phyloP scores from a whole-genome alignment of 2,113 vertebrate species.

The Paracanthobrama guichenoti region DNA sequence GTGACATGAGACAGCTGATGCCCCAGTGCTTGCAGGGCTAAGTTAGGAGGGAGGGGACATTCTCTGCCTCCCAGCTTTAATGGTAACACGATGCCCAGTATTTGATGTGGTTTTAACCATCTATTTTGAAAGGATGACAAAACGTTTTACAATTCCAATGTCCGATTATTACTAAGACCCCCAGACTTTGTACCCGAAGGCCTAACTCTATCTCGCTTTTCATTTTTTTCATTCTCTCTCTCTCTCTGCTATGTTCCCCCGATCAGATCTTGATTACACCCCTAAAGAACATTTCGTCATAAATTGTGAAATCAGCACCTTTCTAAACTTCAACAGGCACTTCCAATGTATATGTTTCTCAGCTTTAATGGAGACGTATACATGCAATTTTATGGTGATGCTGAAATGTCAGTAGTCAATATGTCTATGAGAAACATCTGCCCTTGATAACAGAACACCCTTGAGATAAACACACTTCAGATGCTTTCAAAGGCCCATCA shows the following conservation, averaged over 20 bases:
- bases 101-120: constrained; percentile 67
- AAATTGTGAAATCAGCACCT: constrained; percentile 6
- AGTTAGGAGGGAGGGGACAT: constrained; percentile 42
- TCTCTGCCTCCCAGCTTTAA: constrained; percentile 62
- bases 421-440: constrained; percentile 19
- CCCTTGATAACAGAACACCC: not conserved
- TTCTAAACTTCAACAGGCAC: constrained; percentile 5
- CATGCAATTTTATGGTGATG: not conserved
- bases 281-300: not conserved
- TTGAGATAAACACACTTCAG: not conserved
- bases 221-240: not conserved
- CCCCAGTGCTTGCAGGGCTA: constrained; percentile 15
- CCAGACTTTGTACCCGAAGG: constrained; percentile 30
- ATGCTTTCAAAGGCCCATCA: not conserved
- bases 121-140: constrained; percentile 69
- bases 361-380: not conserved
- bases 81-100: constrained; percentile 61
- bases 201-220: constrained; percentile 19
- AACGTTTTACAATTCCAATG: constrained; percentile 56
- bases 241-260: not conserved
- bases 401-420: constrained; percentile 8
- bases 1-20: constrained; percentile 39
- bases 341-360: constrained; percentile 1
- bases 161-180: constrained; percentile 57
- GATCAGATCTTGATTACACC: constrained; percentile 19